Percentiles rank a stretch among this genome's conserved stretches.
Evolutionary conservation across 2,888 invertebrate species (phyloP).

Genomic region (Cepaea hortensis): DNA sequence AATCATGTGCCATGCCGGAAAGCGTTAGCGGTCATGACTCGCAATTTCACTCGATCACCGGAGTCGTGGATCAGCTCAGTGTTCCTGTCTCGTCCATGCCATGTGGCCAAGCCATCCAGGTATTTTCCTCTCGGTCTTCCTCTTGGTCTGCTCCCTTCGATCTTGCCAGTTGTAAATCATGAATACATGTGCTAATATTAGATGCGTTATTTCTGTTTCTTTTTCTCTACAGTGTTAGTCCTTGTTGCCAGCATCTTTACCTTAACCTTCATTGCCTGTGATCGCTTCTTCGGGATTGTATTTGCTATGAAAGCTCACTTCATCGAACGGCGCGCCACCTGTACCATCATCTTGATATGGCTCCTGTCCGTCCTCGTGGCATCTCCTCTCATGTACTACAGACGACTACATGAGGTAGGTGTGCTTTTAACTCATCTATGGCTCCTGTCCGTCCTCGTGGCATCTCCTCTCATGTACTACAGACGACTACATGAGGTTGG

Average conservation of each 20-base stretch:
- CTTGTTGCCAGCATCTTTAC: constrained; percentile 87
- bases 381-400: constrained; percentile 75
- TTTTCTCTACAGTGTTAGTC: constrained; percentile 80
- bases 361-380: constrained; percentile 81
- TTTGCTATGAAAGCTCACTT: constrained; percentile 84
- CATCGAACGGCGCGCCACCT: constrained; percentile 82
- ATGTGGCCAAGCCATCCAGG: too few species aligned
- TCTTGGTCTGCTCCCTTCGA: too few species aligned
- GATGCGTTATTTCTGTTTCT: too few species aligned
- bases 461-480: constrained; percentile 77
- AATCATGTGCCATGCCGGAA: too few species aligned
- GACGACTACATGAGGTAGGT: constrained; percentile 78
- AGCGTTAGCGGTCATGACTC: too few species aligned
- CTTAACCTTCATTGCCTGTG: constrained; percentile 87
- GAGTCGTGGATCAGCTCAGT: too few species aligned
- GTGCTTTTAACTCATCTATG: constrained; percentile 80
- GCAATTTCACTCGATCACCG: too few species aligned
- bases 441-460: constrained; percentile 82
- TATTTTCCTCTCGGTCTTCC: too few species aligned
- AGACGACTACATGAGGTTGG: constrained; percentile 78
- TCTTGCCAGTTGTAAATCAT: too few species aligned
- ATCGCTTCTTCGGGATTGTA: constrained; percentile 88
- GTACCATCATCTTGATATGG: constrained; percentile 84
- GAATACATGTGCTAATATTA: too few species aligned
- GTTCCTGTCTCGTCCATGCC: too few species aligned